Evolutionary conservation across 2,888 invertebrate species (phyloP), one percentile per base, ranked within the genome.

Genomic region (Nephrotoma flavescens): DNA sequence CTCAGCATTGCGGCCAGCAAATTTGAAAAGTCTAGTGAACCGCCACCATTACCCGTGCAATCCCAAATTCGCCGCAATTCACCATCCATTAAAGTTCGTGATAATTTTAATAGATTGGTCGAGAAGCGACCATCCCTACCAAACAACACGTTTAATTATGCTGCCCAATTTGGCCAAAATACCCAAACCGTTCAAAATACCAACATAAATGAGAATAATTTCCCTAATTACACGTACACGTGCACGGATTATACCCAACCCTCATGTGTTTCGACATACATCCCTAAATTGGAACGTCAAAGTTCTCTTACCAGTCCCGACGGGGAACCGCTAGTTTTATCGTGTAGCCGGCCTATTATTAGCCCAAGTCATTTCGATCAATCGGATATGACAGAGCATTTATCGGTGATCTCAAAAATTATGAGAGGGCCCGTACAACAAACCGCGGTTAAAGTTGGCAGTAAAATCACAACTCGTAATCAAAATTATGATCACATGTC

Each of bases 371-470:
- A 85, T 44, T 19, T 45, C 6, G 15, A 84, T 15, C 84, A 41
- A 42, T 92, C 91, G 87, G 91, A 91, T 87, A 90, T 93, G 52
- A 93, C 93, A 15, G 94, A 94, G 90, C 94, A 95, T 89, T 92
- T 92, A 87, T 94, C 94, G 85, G 94, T 95, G 87, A 94, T 95
- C 87, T 93, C 93, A 86, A 94, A 94, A 89, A 95, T 96, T n/a
- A 96, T 96, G 96, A 92, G 93, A 86, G 95, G 95, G 0, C 95
- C 96, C 0, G 94, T 95, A 87, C 93, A 94, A 87, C 96, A 96
- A 89, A 94, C 94, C 88, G 96, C 96, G 47, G 94, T 95, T 15
- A 94, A 95, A 19, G 92, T 91, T 6, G 89, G 90, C 2, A 89
- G 90, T 2, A 89, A 91, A 15, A 90, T 90, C 1, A 89, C 89